Evolutionary conservation across 2,113 vertebrate genomes (phyloP), one percentile per base, ranked within the genome.

Genomic region (Callorhinus ursinus): DNA sequence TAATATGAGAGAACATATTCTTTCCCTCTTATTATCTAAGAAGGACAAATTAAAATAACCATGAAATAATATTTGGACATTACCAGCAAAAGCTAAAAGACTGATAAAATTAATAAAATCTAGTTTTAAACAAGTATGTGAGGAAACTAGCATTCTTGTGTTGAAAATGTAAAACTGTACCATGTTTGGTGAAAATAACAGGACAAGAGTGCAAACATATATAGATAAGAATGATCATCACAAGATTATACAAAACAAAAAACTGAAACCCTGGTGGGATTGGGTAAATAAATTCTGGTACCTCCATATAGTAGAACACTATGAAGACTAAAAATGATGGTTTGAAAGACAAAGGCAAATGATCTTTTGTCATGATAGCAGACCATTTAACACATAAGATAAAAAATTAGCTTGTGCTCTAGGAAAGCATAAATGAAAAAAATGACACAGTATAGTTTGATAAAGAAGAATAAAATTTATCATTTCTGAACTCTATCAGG

Each of bases 401-500:
- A 46, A 90, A 71, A 96, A 76, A 61, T 24, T 71, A 96, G n/a
- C 65, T 69, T 89, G 21, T 90, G 42, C n/a, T 87, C 39, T 87
- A 28, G 31, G 65, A 90, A 92, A 77, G 67, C 31, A 53, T 26
- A 6, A 77, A 88, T 61, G 3, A 79, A 89, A 63, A 87, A 93
- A 72, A 83, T 59, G 42, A 85, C 67, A 95, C 7, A 49, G 14
- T 79, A 53, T 24, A 77, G 26, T 89, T 92, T 71, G 59, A 46
- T 57, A 90, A 82, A 92, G 91, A 86, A 95, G 88, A 87, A 97
- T 61, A 72, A 82, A 95, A 85, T 88, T 84, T 83, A 63, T 63
- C 8, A 82, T 65, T 79, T 59, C 36, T 94, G 49, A 90, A 81
- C 16, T 88, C n/a, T 83, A 86, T 90, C 81, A 88, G 1, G 9